Conservation (phyloP, 1,140 invertebrate genomes). For the Leguminivora glycinivorella region DNA sequence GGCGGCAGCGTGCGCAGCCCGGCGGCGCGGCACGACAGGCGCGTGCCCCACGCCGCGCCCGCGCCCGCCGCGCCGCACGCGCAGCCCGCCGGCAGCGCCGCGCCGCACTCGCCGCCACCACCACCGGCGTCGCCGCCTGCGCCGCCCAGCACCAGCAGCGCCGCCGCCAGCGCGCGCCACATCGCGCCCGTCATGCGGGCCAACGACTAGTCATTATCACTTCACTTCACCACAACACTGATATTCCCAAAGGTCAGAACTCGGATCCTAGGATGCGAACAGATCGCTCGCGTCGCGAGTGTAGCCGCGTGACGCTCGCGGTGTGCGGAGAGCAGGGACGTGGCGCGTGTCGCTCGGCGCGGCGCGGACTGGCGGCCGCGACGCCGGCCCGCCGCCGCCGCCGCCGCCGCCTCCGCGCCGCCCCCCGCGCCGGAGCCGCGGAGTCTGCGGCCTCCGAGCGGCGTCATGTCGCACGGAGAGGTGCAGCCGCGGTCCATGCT, state of each 20-base stretch:
- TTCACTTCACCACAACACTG: neutral
- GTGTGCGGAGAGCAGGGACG: neutral
- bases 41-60: conserved; percentile 22
- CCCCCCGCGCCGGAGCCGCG: conserved; percentile 16
- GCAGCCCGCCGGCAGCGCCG: conserved; percentile 7
- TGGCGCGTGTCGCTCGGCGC: neutral
- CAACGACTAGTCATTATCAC: neutral
- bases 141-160: conserved; percentile 8
- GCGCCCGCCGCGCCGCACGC: neutral
- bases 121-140: neutral
- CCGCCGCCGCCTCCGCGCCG: conserved; percentile 2
- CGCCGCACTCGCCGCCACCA: neutral
- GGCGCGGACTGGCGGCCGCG: conserved; percentile 21
- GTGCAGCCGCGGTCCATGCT: neutral
- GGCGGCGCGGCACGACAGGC: conserved; percentile 19
- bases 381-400: neutral
- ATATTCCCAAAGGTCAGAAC: neutral
- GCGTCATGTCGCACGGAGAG: neutral
- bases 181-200: neutral
- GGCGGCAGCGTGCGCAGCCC: conserved; percentile 30
- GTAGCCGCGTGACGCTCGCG: neutral
- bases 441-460: conserved; percentile 26
- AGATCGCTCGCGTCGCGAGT: neutral
- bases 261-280: neutral
- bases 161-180: conserved; percentile 16